A percentile compares a stretch with the other conserved stretches of the same genome.
Conservation (phyloP, 1,140 invertebrate genomes). For the Pantala flavescens region DNA sequence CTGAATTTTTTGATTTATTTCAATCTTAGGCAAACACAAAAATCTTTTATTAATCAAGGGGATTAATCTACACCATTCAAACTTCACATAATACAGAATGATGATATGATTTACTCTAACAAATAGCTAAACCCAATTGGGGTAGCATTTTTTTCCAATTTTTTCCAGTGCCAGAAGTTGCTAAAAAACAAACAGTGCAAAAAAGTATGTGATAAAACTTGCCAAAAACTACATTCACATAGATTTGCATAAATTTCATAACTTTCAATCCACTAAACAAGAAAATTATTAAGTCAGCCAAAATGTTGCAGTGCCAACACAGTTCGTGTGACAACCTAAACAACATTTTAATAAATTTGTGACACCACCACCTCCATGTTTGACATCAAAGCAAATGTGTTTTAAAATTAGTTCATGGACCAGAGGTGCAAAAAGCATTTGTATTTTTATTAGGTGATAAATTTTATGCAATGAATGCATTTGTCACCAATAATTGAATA, state of each 20-base stretch:
- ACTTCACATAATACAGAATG: not conserved
- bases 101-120: not conserved
- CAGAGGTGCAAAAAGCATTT: not conserved
- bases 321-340: not conserved
- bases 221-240: conserved; percentile 7
- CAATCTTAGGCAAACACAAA: conserved; percentile 24
- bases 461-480: not conserved
- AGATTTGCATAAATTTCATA: not conserved
- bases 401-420: conserved; percentile 1
- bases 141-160: not conserved
- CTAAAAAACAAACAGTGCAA: not conserved
- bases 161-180: not conserved
- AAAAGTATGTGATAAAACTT: conserved; percentile 1
- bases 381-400: not conserved
- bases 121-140: not conserved
- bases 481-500: not conserved
- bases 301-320: not conserved
- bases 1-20: not conserved
- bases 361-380: conserved; percentile 3
- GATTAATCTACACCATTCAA: conserved; percentile 16
- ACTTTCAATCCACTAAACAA: not conserved
- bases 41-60: conserved; percentile 19
- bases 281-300: not conserved
- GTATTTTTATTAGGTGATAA: not conserved
- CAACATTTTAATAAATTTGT: not conserved